A percentile compares a stretch with the other conserved stretches of the same genome.
Evolutionary conservation across 1,140 invertebrate species (phyloP).

Genomic region (Protaetia brevitarsis): DNA sequence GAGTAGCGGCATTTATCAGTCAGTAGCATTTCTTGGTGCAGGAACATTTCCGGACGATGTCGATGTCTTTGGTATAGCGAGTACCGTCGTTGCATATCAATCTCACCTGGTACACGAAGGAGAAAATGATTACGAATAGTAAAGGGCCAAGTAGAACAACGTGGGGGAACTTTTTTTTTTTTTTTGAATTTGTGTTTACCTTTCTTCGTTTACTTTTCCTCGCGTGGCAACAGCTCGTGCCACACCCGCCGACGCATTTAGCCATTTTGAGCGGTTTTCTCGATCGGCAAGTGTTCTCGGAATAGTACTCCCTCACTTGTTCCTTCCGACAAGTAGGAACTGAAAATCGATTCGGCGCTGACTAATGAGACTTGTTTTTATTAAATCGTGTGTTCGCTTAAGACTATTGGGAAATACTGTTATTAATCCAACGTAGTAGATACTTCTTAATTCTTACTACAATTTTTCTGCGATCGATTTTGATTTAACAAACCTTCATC

Average conservation of each 20-base stretch:
- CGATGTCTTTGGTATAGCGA: conserved; percentile 91
- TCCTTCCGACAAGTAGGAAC: conserved; percentile 84
- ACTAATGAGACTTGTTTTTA: too few species aligned
- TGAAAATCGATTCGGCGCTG: conserved; percentile 48
- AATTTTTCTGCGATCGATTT: too few species aligned
- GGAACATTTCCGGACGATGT: conserved; percentile 92
- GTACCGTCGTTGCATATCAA: conserved; percentile 89
- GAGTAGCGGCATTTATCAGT: conserved; percentile 49
- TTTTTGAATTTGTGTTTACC: conserved; percentile 55
- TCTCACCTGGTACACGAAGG: conserved; percentile 63
- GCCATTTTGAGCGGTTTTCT: conserved; percentile 85
- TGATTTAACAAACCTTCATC: too few species aligned
- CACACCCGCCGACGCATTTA: conserved; percentile 68
- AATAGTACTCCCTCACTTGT: conserved; percentile 83
- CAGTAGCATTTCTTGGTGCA: conserved; percentile 82
- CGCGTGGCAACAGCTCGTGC: conserved; percentile 70
- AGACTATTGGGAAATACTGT: too few species aligned
- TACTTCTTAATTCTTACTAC: too few species aligned
- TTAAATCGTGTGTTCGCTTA: too few species aligned
- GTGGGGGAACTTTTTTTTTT: too few species aligned
- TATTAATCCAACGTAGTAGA: too few species aligned
- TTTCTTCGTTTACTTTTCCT: conserved; percentile 88
- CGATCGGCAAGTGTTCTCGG: conserved; percentile 84
- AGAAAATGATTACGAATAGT: conserved; percentile 24
- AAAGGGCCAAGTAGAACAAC: not conserved